phyloP scores from a whole-genome alignment of 2,888 invertebrate genomes.

The Microchrysa polita region DNA sequence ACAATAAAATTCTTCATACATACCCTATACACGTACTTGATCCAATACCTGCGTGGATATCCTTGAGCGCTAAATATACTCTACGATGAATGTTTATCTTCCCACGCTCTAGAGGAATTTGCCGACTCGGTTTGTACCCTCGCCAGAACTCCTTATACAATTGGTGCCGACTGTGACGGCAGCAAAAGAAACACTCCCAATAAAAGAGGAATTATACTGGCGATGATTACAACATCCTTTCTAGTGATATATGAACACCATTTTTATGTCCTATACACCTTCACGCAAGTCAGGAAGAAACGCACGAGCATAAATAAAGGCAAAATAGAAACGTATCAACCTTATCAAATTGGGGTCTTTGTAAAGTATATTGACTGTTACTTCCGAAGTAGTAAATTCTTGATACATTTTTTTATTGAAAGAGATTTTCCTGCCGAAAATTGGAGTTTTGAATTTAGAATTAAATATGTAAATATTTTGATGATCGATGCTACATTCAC shows the following conservation, averaged over 20 bases:
- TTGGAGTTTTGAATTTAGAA: too few species aligned
- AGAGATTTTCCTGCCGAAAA: too few species aligned
- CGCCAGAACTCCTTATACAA: constrained; percentile 41
- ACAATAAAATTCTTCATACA: too few species aligned
- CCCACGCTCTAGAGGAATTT: constrained; percentile 38
- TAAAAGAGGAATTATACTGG: constrained; percentile 14
- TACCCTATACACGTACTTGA: constrained; percentile 9
- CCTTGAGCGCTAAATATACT: constrained; percentile 32
- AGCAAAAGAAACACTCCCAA: background rate
- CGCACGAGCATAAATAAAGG: too few species aligned
- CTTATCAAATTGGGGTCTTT: too few species aligned
- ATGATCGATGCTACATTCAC: too few species aligned
- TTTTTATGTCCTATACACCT: background rate
- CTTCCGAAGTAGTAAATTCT: too few species aligned
- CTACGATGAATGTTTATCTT: constrained; percentile 41
- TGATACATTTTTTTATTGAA: too few species aligned
- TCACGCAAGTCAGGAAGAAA: background rate
- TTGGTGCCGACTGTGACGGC: constrained; percentile 6
- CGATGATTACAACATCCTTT: constrained; percentile 38
- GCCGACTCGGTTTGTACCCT: constrained; percentile 41
- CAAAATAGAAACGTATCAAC: too few species aligned
- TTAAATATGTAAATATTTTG: too few species aligned
- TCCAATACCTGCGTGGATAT: background rate
- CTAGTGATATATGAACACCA: constrained; percentile 32
- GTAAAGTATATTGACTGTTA: too few species aligned